These are phyloP conservation scores for Eidolon dupreanum DNA, from an alignment of 2,797 vertebrate species.

Conservation along the genomic window DNA sequence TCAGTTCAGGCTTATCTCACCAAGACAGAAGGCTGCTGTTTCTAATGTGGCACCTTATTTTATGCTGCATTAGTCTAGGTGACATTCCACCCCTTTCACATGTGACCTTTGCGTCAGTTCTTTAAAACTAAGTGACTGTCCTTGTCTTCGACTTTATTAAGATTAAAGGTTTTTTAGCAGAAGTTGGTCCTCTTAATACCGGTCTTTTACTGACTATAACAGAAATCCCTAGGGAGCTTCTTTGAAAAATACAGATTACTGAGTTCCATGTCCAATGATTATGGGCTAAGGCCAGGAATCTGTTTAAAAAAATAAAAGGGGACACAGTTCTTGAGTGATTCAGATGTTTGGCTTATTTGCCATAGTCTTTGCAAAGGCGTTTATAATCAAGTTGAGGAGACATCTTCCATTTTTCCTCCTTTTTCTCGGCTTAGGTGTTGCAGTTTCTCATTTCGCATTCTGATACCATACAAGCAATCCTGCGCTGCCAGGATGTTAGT, in stretches of 20 bases:
- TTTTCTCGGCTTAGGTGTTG: conserved; percentile 89
- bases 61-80: background rate
- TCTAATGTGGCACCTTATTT: background rate
- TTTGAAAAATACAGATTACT: background rate
- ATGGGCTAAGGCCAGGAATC: background rate
- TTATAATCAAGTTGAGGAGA: background rate
- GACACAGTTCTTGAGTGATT: background rate
- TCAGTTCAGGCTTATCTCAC: background rate
- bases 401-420: background rate
- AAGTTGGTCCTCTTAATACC: background rate
- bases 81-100: background rate
- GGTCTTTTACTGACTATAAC: background rate
- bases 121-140: background rate
- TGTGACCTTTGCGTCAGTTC: background rate
- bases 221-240: background rate
- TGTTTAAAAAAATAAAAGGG: background rate
- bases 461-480: conserved; percentile 95
- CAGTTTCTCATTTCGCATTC: conserved; percentile 97
- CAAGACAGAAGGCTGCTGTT: background rate
- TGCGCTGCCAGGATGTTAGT: conserved; percentile 94
- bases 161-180: background rate
- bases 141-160: background rate
- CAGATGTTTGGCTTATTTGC: background rate
- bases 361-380: background rate
- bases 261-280: background rate